Evolutionary conservation across 2,888 invertebrate species (phyloP).

Genomic region (Notocelia uddmanniana): DNA sequence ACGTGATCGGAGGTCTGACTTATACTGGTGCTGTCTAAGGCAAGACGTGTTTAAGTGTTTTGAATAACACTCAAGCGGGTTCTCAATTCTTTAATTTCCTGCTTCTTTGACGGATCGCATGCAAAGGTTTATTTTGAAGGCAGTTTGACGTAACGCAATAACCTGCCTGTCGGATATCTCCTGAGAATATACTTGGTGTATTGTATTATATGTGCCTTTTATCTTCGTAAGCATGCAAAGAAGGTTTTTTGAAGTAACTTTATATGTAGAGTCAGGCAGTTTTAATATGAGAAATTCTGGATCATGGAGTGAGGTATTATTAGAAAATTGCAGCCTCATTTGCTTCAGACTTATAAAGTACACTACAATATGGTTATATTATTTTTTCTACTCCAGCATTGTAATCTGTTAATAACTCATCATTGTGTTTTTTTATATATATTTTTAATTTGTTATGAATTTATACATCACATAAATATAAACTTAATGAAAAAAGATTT

Average conservation of each 20-base stretch:
- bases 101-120: slow-evolving; percentile 61
- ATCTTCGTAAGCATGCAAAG: slow-evolving; percentile 9
- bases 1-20: background rate
- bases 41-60: background rate
- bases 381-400: too few relatives aligned
- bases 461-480: too few relatives aligned
- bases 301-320: too few relatives aligned
- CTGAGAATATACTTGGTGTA: slow-evolving; percentile 3
- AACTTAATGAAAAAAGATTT: too few relatives aligned
- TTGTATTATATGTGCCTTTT: background rate
- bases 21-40: background rate
- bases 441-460: too few relatives aligned
- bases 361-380: too few relatives aligned
- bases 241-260: background rate
- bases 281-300: background rate
- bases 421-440: too few relatives aligned
- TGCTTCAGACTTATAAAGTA: too few relatives aligned
- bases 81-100: slow-evolving; percentile 72
- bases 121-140: slow-evolving; percentile 57
- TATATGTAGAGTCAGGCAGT: background rate
- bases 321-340: too few relatives aligned
- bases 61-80: slow-evolving; percentile 30
- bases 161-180: slow-evolving; percentile 22
- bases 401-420: too few relatives aligned
- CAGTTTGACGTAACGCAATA: slow-evolving; percentile 40